These are phyloP conservation scores for Tragelaphus imberbis DNA, from an alignment of 2,113 vertebrate genomes.

Conservation along the genomic window DNA sequence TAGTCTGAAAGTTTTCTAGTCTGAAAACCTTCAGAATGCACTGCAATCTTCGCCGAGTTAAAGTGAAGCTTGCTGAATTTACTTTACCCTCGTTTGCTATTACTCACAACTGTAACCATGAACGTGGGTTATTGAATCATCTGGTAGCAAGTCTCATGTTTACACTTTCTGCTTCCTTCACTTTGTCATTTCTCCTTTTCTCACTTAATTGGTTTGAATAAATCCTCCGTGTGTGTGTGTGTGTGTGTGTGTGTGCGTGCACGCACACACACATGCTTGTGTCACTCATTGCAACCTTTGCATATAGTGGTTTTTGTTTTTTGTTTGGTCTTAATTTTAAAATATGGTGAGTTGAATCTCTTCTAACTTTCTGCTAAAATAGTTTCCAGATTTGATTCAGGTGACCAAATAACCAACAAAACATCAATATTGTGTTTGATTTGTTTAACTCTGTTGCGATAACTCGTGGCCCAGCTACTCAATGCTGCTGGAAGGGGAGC, in stretches of 20 bases:
- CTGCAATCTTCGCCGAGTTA: neutral
- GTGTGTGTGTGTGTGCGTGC: neutral
- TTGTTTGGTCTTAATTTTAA: neutral
- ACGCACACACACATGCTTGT: neutral
- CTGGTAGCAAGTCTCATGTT: neutral
- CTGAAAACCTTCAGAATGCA: neutral
- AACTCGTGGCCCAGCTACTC: no score
- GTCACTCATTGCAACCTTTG: neutral
- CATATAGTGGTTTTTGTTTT: neutral
- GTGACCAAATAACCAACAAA: neutral
- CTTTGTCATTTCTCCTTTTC: neutral
- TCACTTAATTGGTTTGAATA: neutral
- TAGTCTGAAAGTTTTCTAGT: no score
- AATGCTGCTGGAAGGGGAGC: no score
- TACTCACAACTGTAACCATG: no score
- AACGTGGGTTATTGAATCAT: neutral
- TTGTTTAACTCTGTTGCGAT: no score
- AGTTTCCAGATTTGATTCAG: neutral
- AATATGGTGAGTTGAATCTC: neutral
- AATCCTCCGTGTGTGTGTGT: no score
- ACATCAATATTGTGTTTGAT: neutral
- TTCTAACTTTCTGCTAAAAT: neutral
- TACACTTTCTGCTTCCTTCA: neutral
- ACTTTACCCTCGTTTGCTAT: neutral
- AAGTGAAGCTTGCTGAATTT: neutral